phyloP scores from a whole-genome alignment of 2,888 invertebrate species.

The Odiellus spinosus region DNA sequence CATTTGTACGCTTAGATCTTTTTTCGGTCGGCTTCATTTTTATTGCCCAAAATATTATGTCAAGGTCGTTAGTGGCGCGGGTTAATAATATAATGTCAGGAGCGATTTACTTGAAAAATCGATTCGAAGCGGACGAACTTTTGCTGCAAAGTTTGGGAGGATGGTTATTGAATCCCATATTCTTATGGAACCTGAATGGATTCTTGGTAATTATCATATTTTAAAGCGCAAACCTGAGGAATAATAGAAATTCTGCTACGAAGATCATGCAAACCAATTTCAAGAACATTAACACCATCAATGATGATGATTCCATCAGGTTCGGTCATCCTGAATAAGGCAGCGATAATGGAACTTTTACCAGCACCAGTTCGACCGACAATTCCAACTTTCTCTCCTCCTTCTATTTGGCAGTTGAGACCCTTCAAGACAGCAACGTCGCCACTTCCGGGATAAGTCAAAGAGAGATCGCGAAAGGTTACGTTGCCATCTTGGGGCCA shows the following conservation, averaged over 20 bases:
- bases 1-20: no score
- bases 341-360: constrained; percentile 33
- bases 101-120: no score
- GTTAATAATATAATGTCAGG: no score
- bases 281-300: constrained; percentile 30
- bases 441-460: constrained; percentile 48
- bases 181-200: no score
- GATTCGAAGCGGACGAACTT: no score
- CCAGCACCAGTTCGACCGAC: constrained; percentile 60
- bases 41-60: no score
- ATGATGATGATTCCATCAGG: constrained; percentile 29
- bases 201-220: no score
- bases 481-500: constrained; percentile 31
- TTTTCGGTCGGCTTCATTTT: no score
- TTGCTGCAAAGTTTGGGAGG: no score
- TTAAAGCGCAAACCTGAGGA: no score
- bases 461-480: constrained; percentile 29
- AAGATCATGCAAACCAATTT: constrained; percentile 44
- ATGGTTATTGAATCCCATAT: no score
- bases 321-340: constrained; percentile 34
- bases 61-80: no score
- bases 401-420: constrained; percentile 30
- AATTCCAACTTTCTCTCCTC: constrained; percentile 44
- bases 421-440: constrained; percentile 51
- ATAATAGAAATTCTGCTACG: constrained; percentile 72